Base-by-base conservation (phyloP, 2,797 vertebrate genomes). In the Novumbra hubbsi region DNA sequence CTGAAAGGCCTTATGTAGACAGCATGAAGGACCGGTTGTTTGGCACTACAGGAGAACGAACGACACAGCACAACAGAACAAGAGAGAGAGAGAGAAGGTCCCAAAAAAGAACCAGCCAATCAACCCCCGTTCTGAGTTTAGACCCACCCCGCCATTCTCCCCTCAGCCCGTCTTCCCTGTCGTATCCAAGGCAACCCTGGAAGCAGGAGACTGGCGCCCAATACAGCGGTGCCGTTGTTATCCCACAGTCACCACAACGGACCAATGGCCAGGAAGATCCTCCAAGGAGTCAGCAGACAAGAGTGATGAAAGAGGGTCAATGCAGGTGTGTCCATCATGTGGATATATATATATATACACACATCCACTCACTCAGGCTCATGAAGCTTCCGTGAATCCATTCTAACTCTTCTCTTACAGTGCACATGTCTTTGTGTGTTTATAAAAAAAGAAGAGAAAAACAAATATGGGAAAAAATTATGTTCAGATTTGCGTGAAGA, bases 301-400 rank as follows among this genome's bases (percentile, higher is more conserved):
- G 90, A 88, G 88, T 89, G 93, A 93, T 92, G 92, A 92, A 89
- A 92, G 87, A 90, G 85, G 80, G 83, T 15, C 66, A 60, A 32
- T 9, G 48, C 48, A 28, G 68, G 24, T 70, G 48, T 76, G 81
- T 73, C 78, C 71, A 52, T 78, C 71, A 80, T 69, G 78, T 80
- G 81, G 83, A 76, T 76, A 80, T 78, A 80, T 80, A 78, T 77
- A 32, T 80, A 75, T 71, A 78, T 74, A 60, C 68, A 72, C 38
- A 80, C 74, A 76, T 63, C 79, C 78, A 74, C 88, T 74, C 87
- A 85, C 80, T 49, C 89, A 87, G 84, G 87, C 87, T 87, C 80
- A 78, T 88, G 85, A 90, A 83, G 84, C 79, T 88, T 92, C 79
- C 83, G 81, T 86, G 79, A 82, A 87, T 89, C 86, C 83, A 77